Evolutionary conservation across 2,113 vertebrate genomes (phyloP).

Genomic region (Saimiri boliviensis): DNA sequence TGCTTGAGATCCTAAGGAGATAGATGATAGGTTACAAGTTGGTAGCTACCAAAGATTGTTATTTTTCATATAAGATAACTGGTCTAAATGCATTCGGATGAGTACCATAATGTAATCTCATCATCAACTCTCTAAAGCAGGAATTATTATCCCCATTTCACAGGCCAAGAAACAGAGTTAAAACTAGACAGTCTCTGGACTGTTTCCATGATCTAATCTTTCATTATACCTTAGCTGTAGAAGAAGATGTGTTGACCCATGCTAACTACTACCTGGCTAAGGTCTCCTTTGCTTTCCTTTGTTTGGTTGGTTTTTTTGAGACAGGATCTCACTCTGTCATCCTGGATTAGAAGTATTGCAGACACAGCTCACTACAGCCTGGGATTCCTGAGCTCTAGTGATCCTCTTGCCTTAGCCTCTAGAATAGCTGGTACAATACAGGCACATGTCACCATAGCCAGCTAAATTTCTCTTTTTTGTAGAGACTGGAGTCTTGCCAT

Average conservation of each 20-base stretch:
- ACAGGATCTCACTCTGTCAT: too few relatives aligned
- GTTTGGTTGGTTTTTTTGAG: too few relatives aligned
- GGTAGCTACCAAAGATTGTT: background rate
- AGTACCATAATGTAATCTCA: background rate
- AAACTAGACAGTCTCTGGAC: background rate
- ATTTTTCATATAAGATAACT: background rate
- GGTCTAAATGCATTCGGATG: background rate
- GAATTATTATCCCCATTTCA: background rate
- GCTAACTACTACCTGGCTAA: background rate
- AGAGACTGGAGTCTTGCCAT: too few relatives aligned
- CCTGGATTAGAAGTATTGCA: too few relatives aligned
- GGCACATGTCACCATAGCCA: too few relatives aligned
- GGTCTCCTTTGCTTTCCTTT: background rate
- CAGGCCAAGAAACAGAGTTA: background rate
- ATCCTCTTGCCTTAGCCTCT: too few relatives aligned
- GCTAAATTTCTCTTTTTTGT: too few relatives aligned
- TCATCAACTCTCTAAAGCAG: background rate
- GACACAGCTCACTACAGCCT: too few relatives aligned
- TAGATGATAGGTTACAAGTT: background rate
- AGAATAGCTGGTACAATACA: too few relatives aligned
- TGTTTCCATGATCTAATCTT: background rate
- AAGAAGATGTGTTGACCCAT: rapidly evolving
- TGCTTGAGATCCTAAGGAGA: background rate
- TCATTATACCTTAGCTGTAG: background rate
- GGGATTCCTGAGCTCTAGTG: too few relatives aligned